A percentile compares a stretch with the other conserved stretches of the same genome.
Conservation (phyloP, 2,797 vertebrate species). For the Microctenopoma lineatum region DNA sequence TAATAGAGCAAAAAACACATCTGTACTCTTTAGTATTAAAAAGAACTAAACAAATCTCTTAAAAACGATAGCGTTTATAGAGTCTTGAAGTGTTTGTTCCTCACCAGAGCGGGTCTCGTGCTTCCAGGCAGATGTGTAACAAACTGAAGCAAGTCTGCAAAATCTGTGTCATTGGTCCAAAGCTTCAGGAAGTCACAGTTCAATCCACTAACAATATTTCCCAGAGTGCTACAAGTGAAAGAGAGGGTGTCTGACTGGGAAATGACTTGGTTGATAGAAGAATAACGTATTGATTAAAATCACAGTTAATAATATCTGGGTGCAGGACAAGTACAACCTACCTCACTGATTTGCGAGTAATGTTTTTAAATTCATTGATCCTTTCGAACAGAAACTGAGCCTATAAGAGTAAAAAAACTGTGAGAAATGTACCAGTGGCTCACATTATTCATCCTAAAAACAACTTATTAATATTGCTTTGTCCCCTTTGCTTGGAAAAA, state of each 20-base stretch:
- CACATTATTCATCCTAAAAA: neutral
- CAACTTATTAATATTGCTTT: neutral
- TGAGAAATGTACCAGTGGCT: neutral
- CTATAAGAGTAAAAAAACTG: conserved; percentile 63
- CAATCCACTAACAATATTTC: conserved; percentile 86
- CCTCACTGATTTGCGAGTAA: conserved; percentile 73
- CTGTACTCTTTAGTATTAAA: conserved; percentile 36
- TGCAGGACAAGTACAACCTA: conserved; percentile 59
- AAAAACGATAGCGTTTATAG: neutral
- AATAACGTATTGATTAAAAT: conserved; percentile 1
- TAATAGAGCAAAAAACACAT: conserved; percentile 54
- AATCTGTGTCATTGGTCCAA: conserved; percentile 83
- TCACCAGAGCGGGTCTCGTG: conserved; percentile 88
- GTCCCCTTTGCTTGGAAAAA: no score
- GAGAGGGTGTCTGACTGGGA: conserved; percentile 3
- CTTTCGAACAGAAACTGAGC: conserved; percentile 82
- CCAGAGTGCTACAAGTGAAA: conserved; percentile 80
- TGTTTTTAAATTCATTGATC: conserved; percentile 70
- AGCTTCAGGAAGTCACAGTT: conserved; percentile 85
- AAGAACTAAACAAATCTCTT: neutral
- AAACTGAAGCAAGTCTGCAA: conserved; percentile 83
- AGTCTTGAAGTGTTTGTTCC: conserved; percentile 34
- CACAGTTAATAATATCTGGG: neutral
- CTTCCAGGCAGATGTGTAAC: conserved; percentile 82
- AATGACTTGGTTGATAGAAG: conserved; percentile 9